Evolutionary conservation across 2,797 vertebrate genomes (phyloP).

Genomic region (Aplochiton taeniatus): DNA sequence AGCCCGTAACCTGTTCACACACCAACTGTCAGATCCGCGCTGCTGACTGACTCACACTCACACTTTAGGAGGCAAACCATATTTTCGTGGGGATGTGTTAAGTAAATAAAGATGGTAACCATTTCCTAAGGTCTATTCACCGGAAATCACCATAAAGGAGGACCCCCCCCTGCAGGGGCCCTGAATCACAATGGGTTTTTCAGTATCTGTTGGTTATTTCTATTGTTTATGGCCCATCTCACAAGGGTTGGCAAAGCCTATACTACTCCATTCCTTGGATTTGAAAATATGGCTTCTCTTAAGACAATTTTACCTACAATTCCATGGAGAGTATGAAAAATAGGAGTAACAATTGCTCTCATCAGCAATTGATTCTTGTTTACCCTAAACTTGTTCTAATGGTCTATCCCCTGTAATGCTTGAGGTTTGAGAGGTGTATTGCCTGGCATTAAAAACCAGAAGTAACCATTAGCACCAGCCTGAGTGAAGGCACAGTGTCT

Average conservation of each 20-base stretch:
- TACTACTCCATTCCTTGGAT: no score
- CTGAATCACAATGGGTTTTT: no score
- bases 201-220: no score
- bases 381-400: neutral
- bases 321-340: no score
- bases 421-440: slow-evolving; percentile 35
- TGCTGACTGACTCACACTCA: slow-evolving; percentile 44
- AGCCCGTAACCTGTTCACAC: neutral
- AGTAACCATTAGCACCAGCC: slow-evolving; percentile 59
- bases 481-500: slow-evolving; percentile 38
- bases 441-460: slow-evolving; percentile 57
- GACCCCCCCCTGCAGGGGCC: no score
- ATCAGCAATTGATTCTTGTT: no score
- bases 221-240: no score
- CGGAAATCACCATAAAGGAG: neutral
- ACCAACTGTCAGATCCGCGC: slow-evolving; percentile 22
- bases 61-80: slow-evolving; percentile 32
- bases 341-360: no score
- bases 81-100: slow-evolving; percentile 34
- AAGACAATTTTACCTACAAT: no score
- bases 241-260: no score
- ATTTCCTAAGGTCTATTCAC: slow-evolving; percentile 25
- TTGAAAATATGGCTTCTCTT: no score
- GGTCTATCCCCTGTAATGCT: neutral
- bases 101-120: slow-evolving; percentile 24